Base-by-base conservation (phyloP, 2,113 vertebrate species). In the Tamias sibiricus region DNA sequence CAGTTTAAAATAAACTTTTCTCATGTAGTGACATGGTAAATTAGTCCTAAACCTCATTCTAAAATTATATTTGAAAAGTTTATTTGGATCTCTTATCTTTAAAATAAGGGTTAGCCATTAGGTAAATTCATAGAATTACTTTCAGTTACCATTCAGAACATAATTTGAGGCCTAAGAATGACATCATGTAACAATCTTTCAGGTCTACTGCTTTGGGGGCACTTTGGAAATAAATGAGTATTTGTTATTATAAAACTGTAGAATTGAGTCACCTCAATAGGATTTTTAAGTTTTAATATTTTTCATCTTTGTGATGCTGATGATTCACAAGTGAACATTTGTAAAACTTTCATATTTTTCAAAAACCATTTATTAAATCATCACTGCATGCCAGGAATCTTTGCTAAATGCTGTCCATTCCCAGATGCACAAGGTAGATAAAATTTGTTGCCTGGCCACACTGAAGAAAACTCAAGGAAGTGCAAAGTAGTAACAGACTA, bases 341-440 rank as follows among this genome's bases (percentile, higher is more conserved):
- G 57, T 10, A 57, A 59, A 87, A 32, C 13, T 49, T 94, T 96
- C 30, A 59, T 79, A 82, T 75, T 95, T 57, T 76, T 87, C 32
- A 90, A 37, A 35, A 76, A 72, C 14, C 52, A 68, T 49, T 35
- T 68, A 24, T 20, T 57, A 42, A 95, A 37, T 22, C 8, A 28
- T 66, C 54, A 52, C 35, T 24, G 24, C 19, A 1, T 30, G 47
- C 42, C 6, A 35, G 74, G 40, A 71, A 74, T 0, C 6, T 81
- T 92, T 83, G 13, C 74, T 68, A 49, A 35, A 26, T 30, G 8
- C 26, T 82, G 4, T 68, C 66, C 11, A 68, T 35, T 16, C 32
- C 66, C 66, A 68, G 66, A 5, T 35, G 14, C 14, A 69, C 66
- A n/a, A 69, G 35, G 40, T 19, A 8, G 44, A 44, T 6, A 2